A percentile compares a stretch with the other conserved stretches of the same genome.
Conservation (phyloP, 2,797 vertebrate genomes). For the Parauchenoglanis punctatus region DNA sequence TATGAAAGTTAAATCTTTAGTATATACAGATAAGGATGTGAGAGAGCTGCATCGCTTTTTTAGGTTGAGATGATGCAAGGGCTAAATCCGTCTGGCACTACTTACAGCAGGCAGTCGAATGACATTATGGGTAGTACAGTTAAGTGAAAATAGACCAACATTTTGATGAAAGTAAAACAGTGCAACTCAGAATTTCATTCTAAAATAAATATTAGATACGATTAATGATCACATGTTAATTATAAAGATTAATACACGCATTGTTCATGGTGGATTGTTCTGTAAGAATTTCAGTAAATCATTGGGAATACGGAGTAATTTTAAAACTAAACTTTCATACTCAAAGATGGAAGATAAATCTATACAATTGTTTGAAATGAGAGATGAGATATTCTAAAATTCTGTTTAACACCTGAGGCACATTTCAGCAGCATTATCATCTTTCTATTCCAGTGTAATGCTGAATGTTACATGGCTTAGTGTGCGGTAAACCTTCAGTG, state of each 20-base stretch:
- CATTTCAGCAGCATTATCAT: neutral
- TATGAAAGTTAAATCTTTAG: neutral
- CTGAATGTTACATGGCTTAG: neutral
- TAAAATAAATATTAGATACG: neutral
- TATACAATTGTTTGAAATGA: neutral
- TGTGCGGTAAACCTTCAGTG: neutral
- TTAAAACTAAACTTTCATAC: neutral
- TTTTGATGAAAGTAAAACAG: neutral
- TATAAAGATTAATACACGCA: neutral
- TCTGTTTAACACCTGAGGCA: neutral
- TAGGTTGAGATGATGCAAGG: neutral
- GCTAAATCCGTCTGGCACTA: neutral
- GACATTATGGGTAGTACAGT: neutral
- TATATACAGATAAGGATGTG: neutral
- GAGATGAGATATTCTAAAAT: neutral
- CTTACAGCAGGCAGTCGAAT: neutral
- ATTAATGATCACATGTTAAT: neutral
- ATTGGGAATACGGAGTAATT: neutral
- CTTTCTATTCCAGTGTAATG: slow-evolving; percentile 13
- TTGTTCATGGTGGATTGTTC: neutral
- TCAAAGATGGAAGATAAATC: neutral
- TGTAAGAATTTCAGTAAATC: neutral
- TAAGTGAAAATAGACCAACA: neutral
- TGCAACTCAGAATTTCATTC: neutral
- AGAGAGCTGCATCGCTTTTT: neutral